phyloP scores from a whole-genome alignment of 2,888 invertebrate species.

The Ophion obscuratus region DNA sequence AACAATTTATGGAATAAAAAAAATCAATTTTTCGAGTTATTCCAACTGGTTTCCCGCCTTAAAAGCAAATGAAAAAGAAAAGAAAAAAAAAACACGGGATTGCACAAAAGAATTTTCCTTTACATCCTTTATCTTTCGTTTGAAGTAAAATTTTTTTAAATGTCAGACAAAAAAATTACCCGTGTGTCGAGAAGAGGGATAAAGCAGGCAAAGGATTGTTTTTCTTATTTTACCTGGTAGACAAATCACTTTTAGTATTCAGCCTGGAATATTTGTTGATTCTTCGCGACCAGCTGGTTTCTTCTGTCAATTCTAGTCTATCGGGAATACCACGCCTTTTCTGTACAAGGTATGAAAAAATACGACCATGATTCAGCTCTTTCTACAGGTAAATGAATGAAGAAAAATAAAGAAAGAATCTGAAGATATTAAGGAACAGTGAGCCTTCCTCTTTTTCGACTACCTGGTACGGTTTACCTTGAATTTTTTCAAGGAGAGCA shows the following conservation, averaged over 20 bases:
- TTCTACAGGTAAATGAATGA: not conserved
- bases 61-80: no score
- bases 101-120: not conserved
- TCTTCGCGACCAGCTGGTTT: constrained; percentile 76
- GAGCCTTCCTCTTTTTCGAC: no score
- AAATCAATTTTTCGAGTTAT: no score
- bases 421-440: not conserved
- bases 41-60: no score
- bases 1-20: no score
- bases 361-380: not conserved
- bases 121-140: not conserved
- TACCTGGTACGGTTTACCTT: constrained; percentile 69
- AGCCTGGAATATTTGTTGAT: constrained; percentile 78
- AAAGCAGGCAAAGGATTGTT: not conserved
- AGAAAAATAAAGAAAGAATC: constrained; percentile 20
- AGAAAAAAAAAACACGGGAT: not conserved
- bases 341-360: constrained; percentile 68
- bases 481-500: constrained; percentile 79
- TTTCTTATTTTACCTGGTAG: constrained; percentile 73
- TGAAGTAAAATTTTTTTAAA: not conserved
- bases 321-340: constrained; percentile 77
- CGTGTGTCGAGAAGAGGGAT: not conserved
- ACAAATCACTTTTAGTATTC: constrained; percentile 74
- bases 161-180: not conserved
- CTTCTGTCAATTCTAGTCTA: constrained; percentile 78